Conservation (phyloP, 2,797 vertebrate genomes). For the Catharus ustulatus region DNA sequence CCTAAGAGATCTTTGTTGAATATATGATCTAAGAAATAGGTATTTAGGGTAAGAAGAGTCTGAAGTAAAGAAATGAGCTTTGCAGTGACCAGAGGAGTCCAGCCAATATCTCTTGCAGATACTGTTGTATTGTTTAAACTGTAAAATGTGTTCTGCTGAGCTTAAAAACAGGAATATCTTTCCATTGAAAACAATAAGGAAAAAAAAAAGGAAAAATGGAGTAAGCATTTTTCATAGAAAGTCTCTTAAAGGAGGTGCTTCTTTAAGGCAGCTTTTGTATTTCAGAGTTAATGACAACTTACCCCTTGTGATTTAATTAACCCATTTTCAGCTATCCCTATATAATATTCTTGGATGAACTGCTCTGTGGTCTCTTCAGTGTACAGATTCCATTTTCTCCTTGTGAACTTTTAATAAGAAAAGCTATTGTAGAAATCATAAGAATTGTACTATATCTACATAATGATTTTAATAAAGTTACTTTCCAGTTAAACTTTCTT, state of each 20-base stretch:
- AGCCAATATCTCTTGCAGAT: neutral
- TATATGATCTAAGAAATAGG: neutral
- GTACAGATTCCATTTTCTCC: neutral
- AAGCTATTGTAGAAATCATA: constrained; percentile 4
- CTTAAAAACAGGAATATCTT: neutral
- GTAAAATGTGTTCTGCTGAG: neutral
- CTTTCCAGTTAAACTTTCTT: constrained; percentile 12
- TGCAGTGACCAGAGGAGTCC: neutral
- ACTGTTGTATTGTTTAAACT: neutral
- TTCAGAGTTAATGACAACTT: neutral
- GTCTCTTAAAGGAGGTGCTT: neutral
- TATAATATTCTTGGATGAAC: neutral
- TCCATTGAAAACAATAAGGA: neutral
- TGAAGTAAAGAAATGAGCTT: neutral
- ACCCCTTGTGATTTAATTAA: constrained; percentile 5
- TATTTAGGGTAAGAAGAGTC: neutral
- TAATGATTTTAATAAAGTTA: constrained; percentile 25
- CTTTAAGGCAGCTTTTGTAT: neutral
- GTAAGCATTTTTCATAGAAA: neutral
- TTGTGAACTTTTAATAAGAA: constrained; percentile 41
- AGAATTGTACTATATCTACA: neutral
- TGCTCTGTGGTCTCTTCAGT: neutral
- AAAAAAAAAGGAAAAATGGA: neutral
- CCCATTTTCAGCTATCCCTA: neutral
- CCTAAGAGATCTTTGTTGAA: neutral